Evolutionary conservation across 1,140 invertebrate genomes (phyloP).

Genomic region (Gerris buenoi): DNA sequence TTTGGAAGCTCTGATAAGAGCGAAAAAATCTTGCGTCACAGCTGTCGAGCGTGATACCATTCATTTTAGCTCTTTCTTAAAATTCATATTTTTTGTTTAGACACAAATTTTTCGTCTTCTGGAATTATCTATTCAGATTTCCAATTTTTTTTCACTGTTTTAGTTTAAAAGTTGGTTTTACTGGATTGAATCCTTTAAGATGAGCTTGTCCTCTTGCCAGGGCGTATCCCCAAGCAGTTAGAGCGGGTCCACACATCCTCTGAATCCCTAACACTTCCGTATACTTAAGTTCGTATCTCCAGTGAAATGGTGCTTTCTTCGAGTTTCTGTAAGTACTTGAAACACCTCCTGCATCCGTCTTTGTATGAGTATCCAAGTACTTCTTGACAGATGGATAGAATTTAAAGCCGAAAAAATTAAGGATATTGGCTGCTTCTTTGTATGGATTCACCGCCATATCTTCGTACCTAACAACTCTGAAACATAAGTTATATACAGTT

Average conservation of each 20-base stretch:
- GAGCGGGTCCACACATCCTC: conserved; percentile 48
- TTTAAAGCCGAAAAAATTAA: conserved; percentile 58
- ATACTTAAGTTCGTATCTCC: conserved; percentile 52
- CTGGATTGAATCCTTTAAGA: conserved; percentile 39
- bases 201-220: conserved; percentile 35
- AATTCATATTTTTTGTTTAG: too few relatives aligned
- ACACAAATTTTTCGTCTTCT: too few relatives aligned
- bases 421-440: conserved; percentile 47
- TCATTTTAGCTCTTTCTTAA: too few relatives aligned
- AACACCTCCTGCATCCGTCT: conserved; percentile 56
- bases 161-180: conserved; percentile 19
- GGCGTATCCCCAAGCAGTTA: conserved; percentile 66
- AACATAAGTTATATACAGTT: too few relatives aligned
- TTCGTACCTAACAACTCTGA: conserved; percentile 65
- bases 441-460: conserved; percentile 65
- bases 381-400: conserved; percentile 49
- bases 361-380: conserved; percentile 68
- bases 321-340: conserved; percentile 72
- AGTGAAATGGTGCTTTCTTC: conserved; percentile 65
- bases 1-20: too few relatives aligned
- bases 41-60: too few relatives aligned
- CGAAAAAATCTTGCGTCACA: too few relatives aligned
- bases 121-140: too few relatives aligned
- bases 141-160: too few relatives aligned
- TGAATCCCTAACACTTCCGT: conserved; percentile 50